Conservation (phyloP, 2,888 invertebrate genomes). For the Uloborus plumipes region DNA sequence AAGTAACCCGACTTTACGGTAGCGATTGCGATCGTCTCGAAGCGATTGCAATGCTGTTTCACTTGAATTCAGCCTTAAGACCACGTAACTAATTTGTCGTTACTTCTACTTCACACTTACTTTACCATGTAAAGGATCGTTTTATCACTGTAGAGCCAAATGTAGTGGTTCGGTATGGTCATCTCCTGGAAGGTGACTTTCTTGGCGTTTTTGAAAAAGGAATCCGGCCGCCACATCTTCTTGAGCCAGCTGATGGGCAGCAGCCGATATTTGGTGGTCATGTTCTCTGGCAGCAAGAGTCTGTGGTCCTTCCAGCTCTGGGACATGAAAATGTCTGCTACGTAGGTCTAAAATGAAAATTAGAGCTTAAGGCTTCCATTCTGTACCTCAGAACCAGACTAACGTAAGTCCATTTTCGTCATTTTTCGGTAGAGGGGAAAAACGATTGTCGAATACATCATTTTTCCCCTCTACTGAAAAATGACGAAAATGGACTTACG, state of each 20-base stretch:
- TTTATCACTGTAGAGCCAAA: conserved; percentile 92
- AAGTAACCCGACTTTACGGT: too few relatives aligned
- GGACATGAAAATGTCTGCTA: conserved; percentile 91
- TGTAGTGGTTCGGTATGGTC: conserved; percentile 93
- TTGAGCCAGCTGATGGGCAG: conserved; percentile 88
- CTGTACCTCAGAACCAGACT: too few relatives aligned
- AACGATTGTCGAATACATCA: too few relatives aligned
- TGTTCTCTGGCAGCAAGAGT: conserved; percentile 88
- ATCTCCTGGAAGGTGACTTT: conserved; percentile 93
- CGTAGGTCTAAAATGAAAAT: conserved; percentile 84
- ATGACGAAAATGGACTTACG: too few relatives aligned
- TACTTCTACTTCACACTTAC: conserved; percentile 74
- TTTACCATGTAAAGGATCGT: conserved; percentile 93
- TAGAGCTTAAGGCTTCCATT: too few relatives aligned
- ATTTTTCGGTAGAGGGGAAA: too few relatives aligned
- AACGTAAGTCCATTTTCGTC: too few relatives aligned
- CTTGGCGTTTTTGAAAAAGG: conserved; percentile 90
- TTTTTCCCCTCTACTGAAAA: too few relatives aligned
- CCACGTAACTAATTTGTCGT: too few relatives aligned
- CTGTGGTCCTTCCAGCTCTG: conserved; percentile 94
- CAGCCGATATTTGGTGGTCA: conserved; percentile 92
- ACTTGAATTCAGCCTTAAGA: too few relatives aligned
- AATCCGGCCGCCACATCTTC: conserved; percentile 92
- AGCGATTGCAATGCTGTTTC: too few relatives aligned
- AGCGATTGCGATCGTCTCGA: too few relatives aligned